A percentile compares a stretch with the other conserved stretches of the same genome.
Evolutionary conservation across 2,113 vertebrate genomes (phyloP).

Genomic region (Leucosticte australis): DNA sequence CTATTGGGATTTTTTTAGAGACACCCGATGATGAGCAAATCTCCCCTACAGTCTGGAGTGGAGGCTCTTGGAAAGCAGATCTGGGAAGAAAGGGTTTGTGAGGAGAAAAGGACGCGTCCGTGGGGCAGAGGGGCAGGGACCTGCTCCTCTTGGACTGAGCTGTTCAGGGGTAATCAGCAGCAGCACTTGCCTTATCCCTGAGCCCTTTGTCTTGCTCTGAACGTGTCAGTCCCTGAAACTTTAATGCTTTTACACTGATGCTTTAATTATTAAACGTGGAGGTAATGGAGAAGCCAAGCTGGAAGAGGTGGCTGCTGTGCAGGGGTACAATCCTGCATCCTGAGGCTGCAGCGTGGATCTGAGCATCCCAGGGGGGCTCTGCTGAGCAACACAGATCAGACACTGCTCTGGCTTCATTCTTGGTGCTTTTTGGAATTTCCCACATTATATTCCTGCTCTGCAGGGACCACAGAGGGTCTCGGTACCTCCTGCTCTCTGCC

Average conservation of each 20-base stretch:
- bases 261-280: slow-evolving; percentile 35
- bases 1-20: not conserved
- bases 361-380: not conserved
- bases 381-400: not conserved
- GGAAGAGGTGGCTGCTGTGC: not conserved
- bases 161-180: not conserved
- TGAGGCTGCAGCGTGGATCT: fast-evolving
- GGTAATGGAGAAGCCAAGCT: slow-evolving; percentile 38
- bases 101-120: not conserved
- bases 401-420: not conserved
- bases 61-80: not conserved
- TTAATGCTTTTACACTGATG: slow-evolving; percentile 55
- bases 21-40: not conserved
- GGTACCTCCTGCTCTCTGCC: not conserved
- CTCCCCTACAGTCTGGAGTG: not conserved
- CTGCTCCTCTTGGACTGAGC: fast-evolving
- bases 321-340: not conserved
- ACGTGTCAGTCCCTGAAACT: slow-evolving; percentile 45
- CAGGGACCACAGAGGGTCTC: fast-evolving
- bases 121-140: not conserved
- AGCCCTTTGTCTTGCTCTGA: not conserved
- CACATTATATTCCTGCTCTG: not conserved
- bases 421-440: not conserved
- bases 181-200: not conserved
- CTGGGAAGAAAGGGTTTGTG: not conserved